Evolutionary conservation across 2,113 vertebrate genomes (phyloP), one percentile per base, ranked within the genome.

Genomic region (Kryptolebias marmoratus): DNA sequence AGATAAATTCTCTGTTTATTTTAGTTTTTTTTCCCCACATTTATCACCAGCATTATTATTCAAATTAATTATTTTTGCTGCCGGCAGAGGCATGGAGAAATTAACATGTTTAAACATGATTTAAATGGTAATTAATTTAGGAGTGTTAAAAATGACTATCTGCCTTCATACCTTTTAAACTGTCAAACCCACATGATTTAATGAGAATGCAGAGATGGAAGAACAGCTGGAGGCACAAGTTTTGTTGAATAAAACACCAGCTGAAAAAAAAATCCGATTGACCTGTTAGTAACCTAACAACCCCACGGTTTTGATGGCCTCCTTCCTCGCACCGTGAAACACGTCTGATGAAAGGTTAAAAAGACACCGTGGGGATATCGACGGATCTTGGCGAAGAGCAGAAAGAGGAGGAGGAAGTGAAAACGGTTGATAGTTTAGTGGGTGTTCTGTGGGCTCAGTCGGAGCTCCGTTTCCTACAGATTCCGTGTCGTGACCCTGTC

Each of bases 331-430:
- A 14, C 79, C 68, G 11, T 49, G 80, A 77, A 86, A 82, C 75
- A 28, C 31, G 69, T 71, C 83, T 13, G 39, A 28, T 42, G 67
- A 79, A 82, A 88, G 85, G 85, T 87, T 71, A 77, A 71, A 71
- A 61, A 70, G 57, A 64, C 49, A 13, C 28, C 73, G 63, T 49
- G 42, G 70, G 49, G 1, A 66, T 73, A 79, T 27, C 76, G 87
- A 47, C 50, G 7, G 60, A 30, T 9, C 50, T 30, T n/a, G 4
- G 69, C 1, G 47, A 39, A 15, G 39, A 54, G 12, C 11, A 31
- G 16, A 18, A 48, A 27, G 32, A 53, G 44, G 45, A 53, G 45
- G 50, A 49, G 60, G 53, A 56, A 10, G 52, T 4, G 48, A 39
- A 44, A 67, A 48, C 36, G 45, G 56, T 72, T 66, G 47, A 12